A percentile compares a stretch with the other conserved stretches of the same genome.
These are phyloP conservation scores for Orthosia gothica DNA, from an alignment of 2,888 invertebrate genomes.

Conservation along the genomic window DNA sequence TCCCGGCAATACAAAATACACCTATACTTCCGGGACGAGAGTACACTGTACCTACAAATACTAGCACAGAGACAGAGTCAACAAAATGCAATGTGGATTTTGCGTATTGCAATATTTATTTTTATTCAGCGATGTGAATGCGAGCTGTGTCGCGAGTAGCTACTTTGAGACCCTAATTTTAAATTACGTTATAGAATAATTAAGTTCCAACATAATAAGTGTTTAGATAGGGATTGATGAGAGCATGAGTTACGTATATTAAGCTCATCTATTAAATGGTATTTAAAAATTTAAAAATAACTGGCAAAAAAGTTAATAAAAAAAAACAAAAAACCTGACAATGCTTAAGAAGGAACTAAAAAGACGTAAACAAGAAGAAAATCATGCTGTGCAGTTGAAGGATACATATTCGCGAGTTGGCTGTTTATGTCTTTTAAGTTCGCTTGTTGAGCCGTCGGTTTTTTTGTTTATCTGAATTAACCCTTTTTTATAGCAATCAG, in stretches of 20 bases:
- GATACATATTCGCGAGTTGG: too few species aligned
- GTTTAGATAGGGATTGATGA: neutral
- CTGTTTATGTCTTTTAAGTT: too few species aligned
- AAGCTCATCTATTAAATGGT: too few species aligned
- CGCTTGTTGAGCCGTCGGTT: too few species aligned
- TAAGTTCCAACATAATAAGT: neutral
- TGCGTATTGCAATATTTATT: neutral
- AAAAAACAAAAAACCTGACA: too few species aligned
- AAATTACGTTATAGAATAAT: neutral
- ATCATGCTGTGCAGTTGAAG: too few species aligned
- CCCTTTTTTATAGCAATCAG: too few species aligned
- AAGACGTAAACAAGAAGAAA: too few species aligned
- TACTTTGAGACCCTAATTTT: neutral
- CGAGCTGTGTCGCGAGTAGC: neutral
- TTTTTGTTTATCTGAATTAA: too few species aligned
- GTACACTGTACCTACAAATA: neutral
- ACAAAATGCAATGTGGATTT: conserved; percentile 23
- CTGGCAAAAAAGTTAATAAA: too few species aligned
- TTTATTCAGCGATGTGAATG: neutral
- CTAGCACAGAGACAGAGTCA: conserved; percentile 12
- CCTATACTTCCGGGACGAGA: conserved; percentile 17
- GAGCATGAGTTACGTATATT: neutral
- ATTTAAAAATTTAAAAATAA: too few species aligned
- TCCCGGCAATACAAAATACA: conserved; percentile 17
- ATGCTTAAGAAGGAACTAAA: too few species aligned